Evolutionary conservation across 1,140 invertebrate genomes (phyloP).

Genomic region (Fragariocoptes setiger): DNA sequence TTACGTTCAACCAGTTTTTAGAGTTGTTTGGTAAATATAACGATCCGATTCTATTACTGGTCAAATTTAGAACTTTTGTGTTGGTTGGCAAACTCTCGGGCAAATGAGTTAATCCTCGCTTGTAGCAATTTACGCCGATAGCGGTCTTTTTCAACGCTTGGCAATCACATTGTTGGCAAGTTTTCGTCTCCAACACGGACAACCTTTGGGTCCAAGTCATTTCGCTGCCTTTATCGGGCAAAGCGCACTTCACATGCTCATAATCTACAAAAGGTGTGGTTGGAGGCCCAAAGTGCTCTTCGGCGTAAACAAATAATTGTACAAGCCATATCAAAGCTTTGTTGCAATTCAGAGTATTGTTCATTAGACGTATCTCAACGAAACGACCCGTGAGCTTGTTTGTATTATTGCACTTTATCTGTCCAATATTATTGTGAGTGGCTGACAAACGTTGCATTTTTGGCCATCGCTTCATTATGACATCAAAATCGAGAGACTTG

Average conservation of each 20-base stretch:
- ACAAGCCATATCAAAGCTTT: background rate
- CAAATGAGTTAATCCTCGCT: slow-evolving; percentile 4
- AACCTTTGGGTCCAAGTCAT: slow-evolving; percentile 6
- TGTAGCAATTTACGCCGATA: slow-evolving; percentile 9
- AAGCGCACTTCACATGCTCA: slow-evolving; percentile 3
- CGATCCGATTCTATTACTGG: slow-evolving; percentile 9
- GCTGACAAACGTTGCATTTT: background rate
- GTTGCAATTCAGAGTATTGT: background rate
- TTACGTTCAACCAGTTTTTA: background rate
- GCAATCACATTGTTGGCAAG: slow-evolving; percentile 11
- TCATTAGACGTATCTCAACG: background rate
- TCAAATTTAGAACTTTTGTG: slow-evolving; percentile 9
- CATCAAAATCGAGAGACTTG: background rate
- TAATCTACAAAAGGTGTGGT: background rate
- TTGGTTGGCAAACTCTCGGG: slow-evolving; percentile 9
- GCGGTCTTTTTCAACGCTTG: slow-evolving; percentile 6
- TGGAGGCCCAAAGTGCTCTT: background rate
- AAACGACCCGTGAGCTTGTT: background rate
- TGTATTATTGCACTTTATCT: background rate
- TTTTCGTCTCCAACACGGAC: slow-evolving; percentile 6
- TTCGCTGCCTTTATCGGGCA: slow-evolving; percentile 4
- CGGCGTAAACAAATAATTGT: no score
- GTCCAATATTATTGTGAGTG: background rate
- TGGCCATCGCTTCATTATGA: background rate
- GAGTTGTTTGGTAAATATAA: slow-evolving; percentile 2